phyloP scores from a whole-genome alignment of 2,888 invertebrate species.

The Drosophila nigritarsus region DNA sequence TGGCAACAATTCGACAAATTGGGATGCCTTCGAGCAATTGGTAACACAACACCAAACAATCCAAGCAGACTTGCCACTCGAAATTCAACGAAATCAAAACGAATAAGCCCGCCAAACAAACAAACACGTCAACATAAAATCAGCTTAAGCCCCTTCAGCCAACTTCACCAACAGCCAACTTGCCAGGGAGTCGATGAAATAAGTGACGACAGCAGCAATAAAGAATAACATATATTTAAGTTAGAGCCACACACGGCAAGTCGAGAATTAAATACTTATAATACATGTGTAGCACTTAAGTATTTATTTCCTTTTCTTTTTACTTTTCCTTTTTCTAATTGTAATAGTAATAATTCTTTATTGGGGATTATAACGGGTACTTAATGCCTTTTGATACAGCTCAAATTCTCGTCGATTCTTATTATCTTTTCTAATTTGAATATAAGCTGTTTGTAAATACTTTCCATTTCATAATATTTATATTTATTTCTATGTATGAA shows the following conservation, averaged over 20 bases:
- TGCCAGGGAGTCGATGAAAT: constrained; percentile 5
- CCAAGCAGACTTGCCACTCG: constrained; percentile 47
- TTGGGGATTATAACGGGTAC: background rate
- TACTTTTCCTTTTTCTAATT: background rate
- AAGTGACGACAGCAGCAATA: constrained; percentile 11
- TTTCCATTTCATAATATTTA: background rate
- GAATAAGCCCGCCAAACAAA: constrained; percentile 43
- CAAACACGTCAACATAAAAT: constrained; percentile 32
- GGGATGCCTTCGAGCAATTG: constrained; percentile 59
- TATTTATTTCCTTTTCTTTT: background rate
- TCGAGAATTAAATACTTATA: background rate
- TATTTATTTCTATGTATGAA: background rate
- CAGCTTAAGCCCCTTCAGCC: constrained; percentile 56
- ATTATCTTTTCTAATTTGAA: background rate
- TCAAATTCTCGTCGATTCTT: background rate
- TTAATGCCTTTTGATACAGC: background rate
- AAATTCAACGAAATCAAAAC: constrained; percentile 58
- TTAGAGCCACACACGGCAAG: background rate
- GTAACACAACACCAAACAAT: constrained; percentile 21
- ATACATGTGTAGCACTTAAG: background rate
- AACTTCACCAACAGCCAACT: constrained; percentile 32
- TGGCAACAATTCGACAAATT: constrained; percentile 5
- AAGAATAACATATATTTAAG: background rate
- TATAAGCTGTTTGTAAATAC: background rate
- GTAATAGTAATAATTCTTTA: background rate